Base-by-base conservation (phyloP, 2,888 invertebrate genomes). In the Cerastoderma edule region DNA sequence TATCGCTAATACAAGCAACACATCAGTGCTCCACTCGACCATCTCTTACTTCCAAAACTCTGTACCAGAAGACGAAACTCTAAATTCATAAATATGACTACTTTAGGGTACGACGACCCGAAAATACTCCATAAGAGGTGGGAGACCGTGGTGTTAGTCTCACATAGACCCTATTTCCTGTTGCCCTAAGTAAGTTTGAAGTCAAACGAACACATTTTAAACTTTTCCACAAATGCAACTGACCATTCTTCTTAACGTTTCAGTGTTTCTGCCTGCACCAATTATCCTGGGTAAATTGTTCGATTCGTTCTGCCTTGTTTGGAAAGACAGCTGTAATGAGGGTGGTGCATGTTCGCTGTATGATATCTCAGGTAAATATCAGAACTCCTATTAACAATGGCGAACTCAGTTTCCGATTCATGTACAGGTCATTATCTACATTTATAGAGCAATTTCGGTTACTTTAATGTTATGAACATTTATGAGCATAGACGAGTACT, bases 261-360 rank as follows among this genome's bases (percentile, higher is more conserved):
- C 75, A 86, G 84, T 83, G 4, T 84, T 83, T 60, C 64, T 87
- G 6, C 86, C 86, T 13, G 83, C 81, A 4, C 86, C 86, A 0
- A 83, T 87, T n/a, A 73, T 83, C 0, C 81, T 78, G 56, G 86
- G 86, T 24, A 75, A 80, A 10, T 10, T 87, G 6, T 83, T 83
- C 63, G 86, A 87, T 67, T 69, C 78, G 3, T 48, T 79, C 10
- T 87, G 86, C 64, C 64, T 69, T 8, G 28, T 81, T 2, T 87
- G 86, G 86, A 78, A 74, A n/a, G 39, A 35, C 6, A 75, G 68
- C 16, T 85, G 86, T 57, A 68, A 75, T 0, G 69, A 54, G 1
- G 53, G 64, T 16, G 85, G 85, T 2, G 72, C 86, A 3, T 87
- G 86, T 65, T 71, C 73, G 6, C 54, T 87, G 10, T 87, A 87